Evolutionary conservation across 2,797 vertebrate genomes (phyloP).

Genomic region (Taeniopygia guttata): DNA sequence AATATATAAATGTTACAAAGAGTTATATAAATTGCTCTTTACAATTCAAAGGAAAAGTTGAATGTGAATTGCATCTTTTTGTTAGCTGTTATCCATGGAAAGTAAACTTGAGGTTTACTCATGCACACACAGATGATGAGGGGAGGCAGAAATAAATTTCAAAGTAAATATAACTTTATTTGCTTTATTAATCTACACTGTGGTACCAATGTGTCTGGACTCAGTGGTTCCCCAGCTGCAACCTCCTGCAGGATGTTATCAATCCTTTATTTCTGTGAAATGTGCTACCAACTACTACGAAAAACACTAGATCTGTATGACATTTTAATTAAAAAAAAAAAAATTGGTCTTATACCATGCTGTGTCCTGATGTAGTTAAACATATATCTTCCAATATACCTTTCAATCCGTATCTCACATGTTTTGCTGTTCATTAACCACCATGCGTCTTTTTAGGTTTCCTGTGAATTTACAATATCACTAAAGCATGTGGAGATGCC

Average conservation of each 20-base stretch:
- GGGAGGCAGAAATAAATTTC: slow-evolving; percentile 29
- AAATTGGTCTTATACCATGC: not conserved
- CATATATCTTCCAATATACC: not conserved
- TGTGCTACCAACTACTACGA: not conserved
- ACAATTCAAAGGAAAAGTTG: slow-evolving; percentile 6
- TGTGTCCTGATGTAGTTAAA: slow-evolving; percentile 2
- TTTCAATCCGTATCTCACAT: not conserved
- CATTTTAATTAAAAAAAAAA: slow-evolving; percentile 17
- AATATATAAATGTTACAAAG: not conserved
- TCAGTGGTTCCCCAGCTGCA: slow-evolving; percentile 23
- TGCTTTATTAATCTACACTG: slow-evolving; percentile 56
- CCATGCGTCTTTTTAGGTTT: not conserved
- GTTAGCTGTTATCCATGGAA: not conserved
- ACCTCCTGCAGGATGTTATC: slow-evolving; percentile 4
- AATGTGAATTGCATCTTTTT: not conserved
- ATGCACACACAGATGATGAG: not conserved
- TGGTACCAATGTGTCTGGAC: slow-evolving; percentile 30
- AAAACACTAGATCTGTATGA: not conserved
- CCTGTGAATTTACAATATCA: not conserved
- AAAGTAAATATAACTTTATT: slow-evolving; percentile 50
- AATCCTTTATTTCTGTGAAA: slow-evolving; percentile 34
- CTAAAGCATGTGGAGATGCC: not conserved
- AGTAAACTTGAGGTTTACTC: slow-evolving; percentile 17
- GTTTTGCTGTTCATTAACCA: not conserved
- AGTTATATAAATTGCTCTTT: not conserved